phyloP scores from a whole-genome alignment of 2,797 vertebrate species.

The Knipowitschia caucasica region DNA sequence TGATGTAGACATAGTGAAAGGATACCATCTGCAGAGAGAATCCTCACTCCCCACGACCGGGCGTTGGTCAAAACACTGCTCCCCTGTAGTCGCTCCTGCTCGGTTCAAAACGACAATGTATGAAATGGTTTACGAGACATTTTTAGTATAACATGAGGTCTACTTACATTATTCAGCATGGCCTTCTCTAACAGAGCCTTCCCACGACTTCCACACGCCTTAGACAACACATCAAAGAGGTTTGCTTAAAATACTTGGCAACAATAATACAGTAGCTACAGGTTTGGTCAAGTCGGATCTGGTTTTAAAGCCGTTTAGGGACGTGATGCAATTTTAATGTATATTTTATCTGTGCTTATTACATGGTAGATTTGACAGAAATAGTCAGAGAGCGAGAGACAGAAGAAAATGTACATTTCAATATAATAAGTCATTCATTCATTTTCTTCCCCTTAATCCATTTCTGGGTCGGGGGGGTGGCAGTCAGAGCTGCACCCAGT shows the following conservation, averaged over 20 bases:
- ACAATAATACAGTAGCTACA: too few relatives aligned
- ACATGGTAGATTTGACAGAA: too few relatives aligned
- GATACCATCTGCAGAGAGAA: conserved; percentile 85
- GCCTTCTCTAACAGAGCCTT: conserved; percentile 87
- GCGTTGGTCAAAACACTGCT: conserved; percentile 78
- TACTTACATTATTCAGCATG: conserved; percentile 83
- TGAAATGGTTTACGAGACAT: background rate
- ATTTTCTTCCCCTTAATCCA: too few relatives aligned
- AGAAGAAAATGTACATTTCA: too few relatives aligned
- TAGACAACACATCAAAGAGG: background rate
- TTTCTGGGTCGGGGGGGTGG: too few relatives aligned
- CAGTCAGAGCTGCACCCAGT: too few relatives aligned
- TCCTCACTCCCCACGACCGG: conserved; percentile 82
- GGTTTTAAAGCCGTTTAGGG: too few relatives aligned
- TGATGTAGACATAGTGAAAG: conserved; percentile 38
- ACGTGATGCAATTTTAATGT: too few relatives aligned
- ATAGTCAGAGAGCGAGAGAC: too few relatives aligned
- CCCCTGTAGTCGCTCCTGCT: conserved; percentile 73
- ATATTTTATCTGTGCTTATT: too few relatives aligned
- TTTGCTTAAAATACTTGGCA: background rate
- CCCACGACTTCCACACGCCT: conserved; percentile 83
- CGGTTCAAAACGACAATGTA: conserved; percentile 1
- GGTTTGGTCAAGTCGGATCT: too few relatives aligned
- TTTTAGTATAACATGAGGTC: background rate
- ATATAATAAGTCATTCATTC: too few relatives aligned